phyloP scores from a whole-genome alignment of 2,888 invertebrate genomes.

The Aproaerema taeniolella region DNA sequence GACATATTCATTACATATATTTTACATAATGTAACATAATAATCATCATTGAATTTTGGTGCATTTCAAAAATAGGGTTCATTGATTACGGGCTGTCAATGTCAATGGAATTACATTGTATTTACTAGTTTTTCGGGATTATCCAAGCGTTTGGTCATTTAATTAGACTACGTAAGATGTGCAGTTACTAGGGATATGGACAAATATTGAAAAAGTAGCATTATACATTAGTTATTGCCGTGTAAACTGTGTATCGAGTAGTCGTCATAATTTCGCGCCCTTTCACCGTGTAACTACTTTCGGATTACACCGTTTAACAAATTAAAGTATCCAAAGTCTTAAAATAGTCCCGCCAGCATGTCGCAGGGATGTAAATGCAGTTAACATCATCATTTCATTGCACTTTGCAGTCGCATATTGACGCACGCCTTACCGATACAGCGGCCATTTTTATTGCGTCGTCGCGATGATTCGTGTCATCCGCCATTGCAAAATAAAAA shows the following conservation, averaged over 20 bases:
- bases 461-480: slow-evolving; percentile 75
- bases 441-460: slow-evolving; percentile 77
- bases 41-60: slow-evolving; percentile 14
- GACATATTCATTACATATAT: not conserved
- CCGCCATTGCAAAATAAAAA: slow-evolving; percentile 71
- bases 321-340: slow-evolving; percentile 3
- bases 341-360: not conserved
- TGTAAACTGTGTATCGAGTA: slow-evolving; percentile 26
- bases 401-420: slow-evolving; percentile 43
- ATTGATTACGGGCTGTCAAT: slow-evolving; percentile 55
- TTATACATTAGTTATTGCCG: too few species aligned
- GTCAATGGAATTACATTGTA: slow-evolving; percentile 31
- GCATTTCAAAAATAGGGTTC: slow-evolving; percentile 33
- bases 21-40: not conserved
- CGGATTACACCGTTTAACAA: too few species aligned
- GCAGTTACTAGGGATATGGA: too few species aligned
- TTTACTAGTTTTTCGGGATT: not conserved
- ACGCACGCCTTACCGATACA: slow-evolving; percentile 75
- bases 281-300: slow-evolving; percentile 48
- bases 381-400: slow-evolving; percentile 20
- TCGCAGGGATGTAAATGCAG: slow-evolving; percentile 7
- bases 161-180: too few species aligned
- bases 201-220: too few species aligned
- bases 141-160: too few species aligned
- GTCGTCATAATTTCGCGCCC: slow-evolving; percentile 70